Evolutionary conservation across 2,113 vertebrate species (phyloP).

Genomic region (Verasper variegatus): DNA sequence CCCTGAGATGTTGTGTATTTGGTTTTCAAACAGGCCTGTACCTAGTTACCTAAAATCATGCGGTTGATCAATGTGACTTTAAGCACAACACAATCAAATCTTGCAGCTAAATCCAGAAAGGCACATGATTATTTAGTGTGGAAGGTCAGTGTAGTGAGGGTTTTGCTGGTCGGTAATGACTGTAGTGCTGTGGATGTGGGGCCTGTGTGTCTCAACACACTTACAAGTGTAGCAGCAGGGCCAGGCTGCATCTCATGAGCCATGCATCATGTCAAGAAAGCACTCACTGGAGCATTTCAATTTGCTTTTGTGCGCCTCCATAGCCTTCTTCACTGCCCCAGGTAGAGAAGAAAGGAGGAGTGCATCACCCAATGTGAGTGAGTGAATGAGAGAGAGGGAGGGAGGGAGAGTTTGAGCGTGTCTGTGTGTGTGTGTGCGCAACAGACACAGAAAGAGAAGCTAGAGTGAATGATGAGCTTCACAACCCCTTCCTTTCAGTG

Average conservation of each 20-base stretch:
- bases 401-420: constrained; percentile 2
- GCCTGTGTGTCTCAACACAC: constrained; percentile 44
- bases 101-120: neutral
- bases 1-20: constrained; percentile 34
- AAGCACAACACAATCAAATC: neutral
- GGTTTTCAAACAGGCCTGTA: neutral
- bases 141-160: constrained; percentile 9
- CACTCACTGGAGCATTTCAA: constrained; percentile 82
- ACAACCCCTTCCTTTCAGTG: constrained; percentile 62
- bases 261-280: constrained; percentile 82
- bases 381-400: constrained; percentile 49
- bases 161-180: constrained; percentile 35
- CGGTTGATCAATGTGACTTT: neutral
- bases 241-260: constrained; percentile 72
- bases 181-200: constrained; percentile 41
- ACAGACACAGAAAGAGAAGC: constrained; percentile 42
- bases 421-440: neutral
- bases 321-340: constrained; percentile 74
- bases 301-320: constrained; percentile 79
- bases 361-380: constrained; percentile 66
- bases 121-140: neutral
- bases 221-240: constrained; percentile 56
- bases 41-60: constrained; percentile 10
- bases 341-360: constrained; percentile 76
- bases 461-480: constrained; percentile 60